These are phyloP conservation scores for Drosophila pachea DNA, from an alignment of 1,140 invertebrate genomes.

Conservation along the genomic window DNA sequence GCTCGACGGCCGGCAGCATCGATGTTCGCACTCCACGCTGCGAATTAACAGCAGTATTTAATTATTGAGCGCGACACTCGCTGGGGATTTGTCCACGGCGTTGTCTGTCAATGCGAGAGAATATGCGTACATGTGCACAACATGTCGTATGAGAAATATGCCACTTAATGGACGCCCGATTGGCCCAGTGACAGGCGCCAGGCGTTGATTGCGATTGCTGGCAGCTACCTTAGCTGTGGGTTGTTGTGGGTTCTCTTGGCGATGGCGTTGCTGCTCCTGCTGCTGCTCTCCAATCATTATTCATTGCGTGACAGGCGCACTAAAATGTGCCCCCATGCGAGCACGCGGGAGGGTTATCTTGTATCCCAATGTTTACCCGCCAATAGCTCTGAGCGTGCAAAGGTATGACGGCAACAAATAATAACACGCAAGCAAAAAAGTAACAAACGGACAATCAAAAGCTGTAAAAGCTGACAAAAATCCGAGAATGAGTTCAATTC, in stretches of 20 bases:
- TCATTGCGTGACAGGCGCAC: conserved; percentile 75
- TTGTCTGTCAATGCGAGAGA: background rate
- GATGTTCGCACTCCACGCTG: conserved; percentile 23
- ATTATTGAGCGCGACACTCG: conserved; percentile 63
- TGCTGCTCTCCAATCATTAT: conserved; percentile 68
- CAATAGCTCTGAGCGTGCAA: conserved; percentile 68
- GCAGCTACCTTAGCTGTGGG: conserved; percentile 10
- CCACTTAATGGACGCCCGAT: conserved; percentile 73
- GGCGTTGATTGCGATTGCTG: conserved; percentile 53
- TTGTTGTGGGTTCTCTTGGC: conserved; percentile 19
- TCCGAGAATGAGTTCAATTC: background rate
- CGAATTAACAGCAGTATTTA: conserved; percentile 66
- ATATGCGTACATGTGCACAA: conserved; percentile 33
- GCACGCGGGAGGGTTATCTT: conserved; percentile 11
- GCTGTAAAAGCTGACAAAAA: conserved; percentile 11
- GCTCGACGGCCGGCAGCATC: conserved; percentile 18
- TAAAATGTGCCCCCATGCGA: conserved; percentile 57
- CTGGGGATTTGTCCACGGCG: conserved; percentile 11
- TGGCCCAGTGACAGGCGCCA: conserved; percentile 60
- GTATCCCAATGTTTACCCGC: conserved; percentile 20
- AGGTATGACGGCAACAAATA: conserved; percentile 64
- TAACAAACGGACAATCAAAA: conserved; percentile 38
- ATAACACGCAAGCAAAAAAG: conserved; percentile 34
- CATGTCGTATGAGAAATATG: conserved; percentile 73
- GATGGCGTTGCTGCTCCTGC: conserved; percentile 38